These are phyloP conservation scores for Accipiter virgatus DNA, from an alignment of 2,113 vertebrate genomes.

Conservation along the genomic window DNA sequence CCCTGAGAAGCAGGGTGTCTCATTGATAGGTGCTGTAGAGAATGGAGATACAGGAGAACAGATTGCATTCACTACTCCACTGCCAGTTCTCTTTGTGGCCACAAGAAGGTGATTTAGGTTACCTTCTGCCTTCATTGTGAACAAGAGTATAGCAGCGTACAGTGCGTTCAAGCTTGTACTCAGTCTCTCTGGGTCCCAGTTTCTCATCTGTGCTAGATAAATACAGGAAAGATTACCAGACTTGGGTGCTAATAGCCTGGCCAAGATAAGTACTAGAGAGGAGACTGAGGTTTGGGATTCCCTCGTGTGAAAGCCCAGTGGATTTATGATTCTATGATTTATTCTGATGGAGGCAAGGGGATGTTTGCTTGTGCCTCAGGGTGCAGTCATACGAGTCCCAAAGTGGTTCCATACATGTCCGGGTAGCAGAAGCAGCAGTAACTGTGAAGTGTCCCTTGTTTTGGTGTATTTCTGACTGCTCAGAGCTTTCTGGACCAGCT, in stretches of 20 bases:
- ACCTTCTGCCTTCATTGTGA: background rate
- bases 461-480: background rate
- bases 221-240: background rate
- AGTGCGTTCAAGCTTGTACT: background rate
- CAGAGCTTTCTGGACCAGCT: background rate
- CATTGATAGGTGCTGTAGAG: fast-evolving
- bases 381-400: background rate
- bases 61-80: background rate
- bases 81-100: background rate
- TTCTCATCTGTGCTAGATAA: background rate
- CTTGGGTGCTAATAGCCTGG: background rate
- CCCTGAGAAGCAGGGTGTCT: background rate
- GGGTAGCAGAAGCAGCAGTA: background rate
- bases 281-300: background rate
- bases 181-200: background rate
- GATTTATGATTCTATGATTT: background rate
- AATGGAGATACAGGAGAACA: background rate
- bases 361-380: background rate
- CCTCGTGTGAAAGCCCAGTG: background rate
- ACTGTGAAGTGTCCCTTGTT: background rate
- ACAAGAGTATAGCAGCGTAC: background rate
- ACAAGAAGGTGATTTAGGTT: background rate
- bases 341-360: background rate
- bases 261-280: background rate
- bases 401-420: background rate